Evolutionary conservation across 2,888 invertebrate genomes (phyloP).

Genomic region (Dynastes tityus): DNA sequence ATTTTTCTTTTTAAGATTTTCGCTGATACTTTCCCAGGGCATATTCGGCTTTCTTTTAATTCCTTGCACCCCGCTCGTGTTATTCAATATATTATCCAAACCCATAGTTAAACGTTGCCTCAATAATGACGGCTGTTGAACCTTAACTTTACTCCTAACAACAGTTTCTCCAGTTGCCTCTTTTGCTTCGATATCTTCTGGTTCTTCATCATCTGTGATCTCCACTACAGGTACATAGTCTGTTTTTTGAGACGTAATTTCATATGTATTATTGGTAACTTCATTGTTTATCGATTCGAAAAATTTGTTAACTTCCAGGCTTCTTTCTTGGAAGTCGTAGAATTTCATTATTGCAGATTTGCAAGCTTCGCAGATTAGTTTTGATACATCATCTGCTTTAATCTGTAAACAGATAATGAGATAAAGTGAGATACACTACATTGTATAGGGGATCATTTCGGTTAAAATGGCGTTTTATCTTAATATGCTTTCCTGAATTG

Average conservation of each 20-base stretch:
- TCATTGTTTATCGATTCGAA: conserved; percentile 20
- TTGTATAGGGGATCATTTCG: too few relatives aligned
- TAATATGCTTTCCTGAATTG: too few relatives aligned
- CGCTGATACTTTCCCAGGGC: neutral
- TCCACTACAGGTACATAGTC: neutral
- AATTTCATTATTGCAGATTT: conserved; percentile 35
- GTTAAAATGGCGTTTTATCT: too few relatives aligned
- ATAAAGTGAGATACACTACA: neutral
- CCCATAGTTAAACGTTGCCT: conserved; percentile 1
- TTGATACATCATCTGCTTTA: conserved; percentile 5
- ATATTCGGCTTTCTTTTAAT: neutral
- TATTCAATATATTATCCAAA: neutral
- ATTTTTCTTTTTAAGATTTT: neutral
- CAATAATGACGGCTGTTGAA: neutral
- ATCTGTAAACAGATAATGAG: conserved; percentile 5
- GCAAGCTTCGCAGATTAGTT: conserved; percentile 30
- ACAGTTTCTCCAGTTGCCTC: neutral
- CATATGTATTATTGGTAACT: neutral
- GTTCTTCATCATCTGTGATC: neutral
- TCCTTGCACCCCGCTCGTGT: neutral
- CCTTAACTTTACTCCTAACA: neutral
- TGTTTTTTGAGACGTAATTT: neutral
- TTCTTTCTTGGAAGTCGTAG: conserved; percentile 23
- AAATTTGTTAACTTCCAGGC: conserved; percentile 24
- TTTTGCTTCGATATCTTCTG: neutral